Evolutionary conservation across 2,797 vertebrate species (phyloP).

Genomic region (Linurgus olivaceus): DNA sequence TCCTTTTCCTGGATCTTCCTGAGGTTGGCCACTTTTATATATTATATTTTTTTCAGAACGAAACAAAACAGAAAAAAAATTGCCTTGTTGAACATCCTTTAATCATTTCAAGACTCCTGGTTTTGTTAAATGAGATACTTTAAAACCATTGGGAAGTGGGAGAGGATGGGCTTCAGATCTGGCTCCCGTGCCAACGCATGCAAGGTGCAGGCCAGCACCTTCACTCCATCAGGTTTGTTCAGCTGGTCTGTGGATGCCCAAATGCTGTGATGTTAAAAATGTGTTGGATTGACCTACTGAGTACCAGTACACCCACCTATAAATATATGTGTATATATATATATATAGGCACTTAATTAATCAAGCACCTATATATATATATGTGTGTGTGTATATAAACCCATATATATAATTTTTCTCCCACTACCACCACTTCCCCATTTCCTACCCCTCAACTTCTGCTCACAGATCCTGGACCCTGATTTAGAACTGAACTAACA

Average conservation of each 20-base stretch:
- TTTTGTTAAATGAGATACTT: slow-evolving; percentile 27
- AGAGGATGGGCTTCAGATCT: background rate
- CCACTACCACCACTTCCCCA: background rate
- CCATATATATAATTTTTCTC: background rate
- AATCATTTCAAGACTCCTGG: slow-evolving; percentile 59
- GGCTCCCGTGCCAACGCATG: background rate
- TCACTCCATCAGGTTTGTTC: slow-evolving; percentile 18
- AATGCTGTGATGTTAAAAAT: slow-evolving; percentile 29
- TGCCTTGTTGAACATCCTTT: slow-evolving; percentile 62
- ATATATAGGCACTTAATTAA: slow-evolving; percentile 26
- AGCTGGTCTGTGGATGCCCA: slow-evolving; percentile 39
- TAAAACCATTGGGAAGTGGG: slow-evolving; percentile 23
- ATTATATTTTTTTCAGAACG: slow-evolving; percentile 70
- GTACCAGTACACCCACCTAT: background rate
- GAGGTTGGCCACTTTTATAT: slow-evolving; percentile 69
- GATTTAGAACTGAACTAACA: slow-evolving; percentile 29
- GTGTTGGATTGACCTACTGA: slow-evolving; percentile 13
- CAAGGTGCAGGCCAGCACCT: background rate
- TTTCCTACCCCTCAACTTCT: slow-evolving; percentile 27
- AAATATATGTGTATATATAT: background rate
- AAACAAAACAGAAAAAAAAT: slow-evolving; percentile 26
- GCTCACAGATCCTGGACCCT: slow-evolving; percentile 11
- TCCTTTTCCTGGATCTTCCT: slow-evolving; percentile 66
- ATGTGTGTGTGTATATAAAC: background rate
- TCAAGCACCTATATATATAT: slow-evolving; percentile 42